Evolutionary conservation across 35 echinoderm and acorn worm genomes (phyloP).

Genomic region (Lytechinus variegatus): DNA sequence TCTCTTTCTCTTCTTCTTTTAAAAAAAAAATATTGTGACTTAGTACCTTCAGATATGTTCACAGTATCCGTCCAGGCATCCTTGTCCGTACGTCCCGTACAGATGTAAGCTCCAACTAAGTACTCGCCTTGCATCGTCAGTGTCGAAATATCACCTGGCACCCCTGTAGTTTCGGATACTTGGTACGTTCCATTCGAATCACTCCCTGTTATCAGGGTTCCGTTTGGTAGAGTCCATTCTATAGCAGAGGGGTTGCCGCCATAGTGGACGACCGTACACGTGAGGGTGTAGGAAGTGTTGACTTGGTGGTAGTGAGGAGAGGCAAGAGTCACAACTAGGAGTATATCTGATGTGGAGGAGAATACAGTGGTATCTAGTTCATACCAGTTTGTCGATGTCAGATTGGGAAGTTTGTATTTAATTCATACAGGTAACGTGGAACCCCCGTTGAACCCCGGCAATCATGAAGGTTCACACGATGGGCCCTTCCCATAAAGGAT

Average conservation of each 20-base stretch:
- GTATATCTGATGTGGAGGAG: neutral
- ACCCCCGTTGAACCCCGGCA: too few relatives aligned
- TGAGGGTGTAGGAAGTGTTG: neutral
- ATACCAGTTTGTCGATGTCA: too few relatives aligned
- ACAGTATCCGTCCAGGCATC: neutral
- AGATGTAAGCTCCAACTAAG: neutral
- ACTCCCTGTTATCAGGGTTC: neutral
- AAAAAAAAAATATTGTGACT: neutral
- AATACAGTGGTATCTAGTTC: too few relatives aligned
- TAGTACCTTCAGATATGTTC: neutral
- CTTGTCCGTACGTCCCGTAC: neutral
- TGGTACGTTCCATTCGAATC: constrained; percentile 11
- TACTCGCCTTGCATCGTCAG: neutral
- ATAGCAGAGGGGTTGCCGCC: constrained; percentile 18
- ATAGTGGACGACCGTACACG: neutral
- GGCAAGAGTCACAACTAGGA: neutral
- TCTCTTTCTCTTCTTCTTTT: too few relatives aligned
- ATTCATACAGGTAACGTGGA: too few relatives aligned
- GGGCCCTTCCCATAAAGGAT: too few relatives aligned
- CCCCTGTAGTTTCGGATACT: neutral
- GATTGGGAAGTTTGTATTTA: too few relatives aligned
- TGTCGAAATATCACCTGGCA: neutral
- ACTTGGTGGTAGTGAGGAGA: neutral
- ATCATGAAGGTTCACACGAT: too few relatives aligned
- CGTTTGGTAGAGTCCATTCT: constrained; percentile 40